Evolutionary conservation across 2,888 invertebrate genomes (phyloP), one percentile per base, ranked within the genome.

Genomic region (Alentia gelatinosa): DNA sequence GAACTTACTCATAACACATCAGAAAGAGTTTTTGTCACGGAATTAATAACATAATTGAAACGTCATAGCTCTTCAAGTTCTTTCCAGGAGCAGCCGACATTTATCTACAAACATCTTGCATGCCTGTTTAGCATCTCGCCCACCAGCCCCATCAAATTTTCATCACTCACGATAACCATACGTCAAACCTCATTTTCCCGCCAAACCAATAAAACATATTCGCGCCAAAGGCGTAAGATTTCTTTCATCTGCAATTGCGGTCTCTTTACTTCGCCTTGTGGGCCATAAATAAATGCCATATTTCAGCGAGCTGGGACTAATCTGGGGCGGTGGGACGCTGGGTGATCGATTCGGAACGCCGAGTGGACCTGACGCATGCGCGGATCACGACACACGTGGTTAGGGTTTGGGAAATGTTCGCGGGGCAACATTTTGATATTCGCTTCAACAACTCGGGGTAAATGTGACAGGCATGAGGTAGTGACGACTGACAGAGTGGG

Each of bases 341-440:
- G 74, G 79, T 35, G 79, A 39, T 68, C 23, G 68, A 68, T 68
- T 26, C 15, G 5, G 37, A 5, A 35, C 23, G 9, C 1, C 12
- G 39, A 15, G 35, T 79, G 39, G 79, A 23, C 30, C 26, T 30
- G 50, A 19, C 86, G 26, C 86, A 42, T 47, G 7, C 15, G 30
- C 12, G 5, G 47, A 0, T 19, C 42, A 50, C 42, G 47, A 35
- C 47, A 47, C 86, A 86, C 33, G 15, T 86, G 86, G 42, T 86
- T 30, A 26, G 26, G 30, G 35, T 86, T 86, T 42, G 23, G 86
- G 9, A 26, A 23, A 15, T 86, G 86, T 86, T 86, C 86, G 33
- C 47, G 23, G 19, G 86, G 86, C 86, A 40, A 86, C 86, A 86
- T 86, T 42, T 86, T 86, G 47, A 86, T 86, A 86, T 86, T 86